Conservation (phyloP, 2,113 vertebrate genomes). For the Leptodactylus fuscus region DNA sequence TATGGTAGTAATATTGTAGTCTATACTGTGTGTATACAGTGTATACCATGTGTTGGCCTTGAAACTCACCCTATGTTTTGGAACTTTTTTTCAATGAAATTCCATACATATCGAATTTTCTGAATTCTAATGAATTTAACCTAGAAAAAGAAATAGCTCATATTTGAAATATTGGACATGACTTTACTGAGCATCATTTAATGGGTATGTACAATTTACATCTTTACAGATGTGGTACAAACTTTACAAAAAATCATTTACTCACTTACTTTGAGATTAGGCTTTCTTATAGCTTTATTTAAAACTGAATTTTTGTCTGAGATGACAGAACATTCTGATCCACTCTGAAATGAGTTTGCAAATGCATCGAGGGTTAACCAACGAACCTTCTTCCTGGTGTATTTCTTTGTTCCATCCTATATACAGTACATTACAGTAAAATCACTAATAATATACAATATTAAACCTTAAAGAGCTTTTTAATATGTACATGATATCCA, state of each 20-base stretch:
- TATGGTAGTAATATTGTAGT: neutral
- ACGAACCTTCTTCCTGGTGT: slow-evolving; percentile 71
- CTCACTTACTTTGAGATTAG: slow-evolving; percentile 74
- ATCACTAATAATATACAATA: neutral
- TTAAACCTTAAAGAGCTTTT: no score
- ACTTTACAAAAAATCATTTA: neutral
- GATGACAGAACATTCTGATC: slow-evolving; percentile 59
- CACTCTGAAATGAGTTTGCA: slow-evolving; percentile 36
- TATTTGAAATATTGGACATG: neutral
- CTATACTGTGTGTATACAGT: neutral
- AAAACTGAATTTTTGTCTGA: slow-evolving; percentile 71
- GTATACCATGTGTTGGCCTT: no score
- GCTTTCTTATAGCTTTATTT: slow-evolving; percentile 71
- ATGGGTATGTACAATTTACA: no score
- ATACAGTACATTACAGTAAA: neutral
- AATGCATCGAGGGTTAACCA: slow-evolving; percentile 71
- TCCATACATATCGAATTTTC: slow-evolving; percentile 75
- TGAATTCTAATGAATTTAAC: slow-evolving; percentile 73
- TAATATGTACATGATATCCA: no score
- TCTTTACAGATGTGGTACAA: no score
- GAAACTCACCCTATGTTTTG: slow-evolving; percentile 73
- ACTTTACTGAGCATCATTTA: no score
- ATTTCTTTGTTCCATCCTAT: slow-evolving; percentile 77
- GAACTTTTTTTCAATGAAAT: slow-evolving; percentile 69
- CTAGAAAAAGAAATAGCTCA: slow-evolving; percentile 60